Percentiles rank a stretch among this genome's conserved stretches.
Conservation (phyloP, 1,140 invertebrate genomes). For the Diprion similis region DNA sequence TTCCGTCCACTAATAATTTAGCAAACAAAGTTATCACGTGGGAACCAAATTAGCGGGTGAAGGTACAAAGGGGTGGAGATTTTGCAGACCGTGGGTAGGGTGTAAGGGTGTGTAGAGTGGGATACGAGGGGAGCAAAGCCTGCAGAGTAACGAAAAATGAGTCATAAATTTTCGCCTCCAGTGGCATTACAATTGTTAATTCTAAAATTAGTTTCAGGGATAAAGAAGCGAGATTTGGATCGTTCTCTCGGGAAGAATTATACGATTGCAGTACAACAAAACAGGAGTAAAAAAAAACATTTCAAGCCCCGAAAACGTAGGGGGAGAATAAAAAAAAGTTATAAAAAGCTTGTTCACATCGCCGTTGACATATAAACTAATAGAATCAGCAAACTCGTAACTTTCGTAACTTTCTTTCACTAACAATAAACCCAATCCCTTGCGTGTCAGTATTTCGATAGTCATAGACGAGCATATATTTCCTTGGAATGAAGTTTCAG, state of each 20-base stretch:
- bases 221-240: slow-evolving; percentile 10
- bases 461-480: too few relatives aligned
- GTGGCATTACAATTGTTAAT: slow-evolving; percentile 16
- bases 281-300: background rate
- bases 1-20: background rate
- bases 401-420: too few relatives aligned
- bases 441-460: too few relatives aligned
- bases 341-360: too few relatives aligned
- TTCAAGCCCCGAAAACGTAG: too few relatives aligned
- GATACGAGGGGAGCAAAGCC: background rate
- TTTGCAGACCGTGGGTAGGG: background rate
- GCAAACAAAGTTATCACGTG: slow-evolving; percentile 4
- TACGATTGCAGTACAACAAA: slow-evolving; percentile 28
- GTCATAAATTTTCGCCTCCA: slow-evolving; percentile 4
- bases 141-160: background rate
- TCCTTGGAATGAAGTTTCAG: too few relatives aligned
- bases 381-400: too few relatives aligned
- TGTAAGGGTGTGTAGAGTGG: background rate
- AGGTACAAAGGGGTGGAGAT: background rate
- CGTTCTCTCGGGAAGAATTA: slow-evolving; percentile 6
- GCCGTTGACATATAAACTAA: too few relatives aligned
- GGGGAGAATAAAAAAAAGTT: too few relatives aligned
- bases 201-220: slow-evolving; percentile 12
- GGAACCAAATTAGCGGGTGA: slow-evolving; percentile 4
- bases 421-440: too few relatives aligned